Evolutionary conservation across 2,113 vertebrate genomes (phyloP).

Genomic region (Nycticebus coucang): DNA sequence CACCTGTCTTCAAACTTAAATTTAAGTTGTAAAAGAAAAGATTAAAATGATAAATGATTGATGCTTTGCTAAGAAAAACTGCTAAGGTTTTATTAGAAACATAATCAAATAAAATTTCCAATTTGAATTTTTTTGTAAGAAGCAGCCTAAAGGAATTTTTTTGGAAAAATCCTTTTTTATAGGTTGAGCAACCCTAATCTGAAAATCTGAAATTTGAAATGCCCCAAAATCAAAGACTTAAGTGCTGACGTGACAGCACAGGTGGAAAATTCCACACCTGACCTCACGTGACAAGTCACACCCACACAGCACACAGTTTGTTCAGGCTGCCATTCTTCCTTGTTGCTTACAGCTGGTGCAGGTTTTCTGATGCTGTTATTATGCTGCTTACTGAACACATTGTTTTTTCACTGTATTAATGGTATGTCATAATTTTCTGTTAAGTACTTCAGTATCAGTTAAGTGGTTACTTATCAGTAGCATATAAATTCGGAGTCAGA

Average conservation of each 20-base stretch:
- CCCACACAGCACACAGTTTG: neutral
- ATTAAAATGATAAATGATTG: slow-evolving; percentile 35
- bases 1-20: slow-evolving; percentile 7
- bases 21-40: slow-evolving; percentile 13
- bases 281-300: neutral
- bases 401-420: neutral
- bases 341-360: neutral
- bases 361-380: neutral
- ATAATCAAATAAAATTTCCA: slow-evolving; percentile 6
- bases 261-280: neutral
- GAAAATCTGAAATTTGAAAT: neutral
- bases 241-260: neutral
- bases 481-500: neutral
- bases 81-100: neutral
- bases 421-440: neutral
- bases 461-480: neutral
- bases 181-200: neutral
- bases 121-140: neutral
- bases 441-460: neutral
- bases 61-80: slow-evolving; percentile 26
- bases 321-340: neutral
- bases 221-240: neutral
- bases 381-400: neutral
- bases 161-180: neutral
- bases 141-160: neutral